Conservation (phyloP, 2,888 invertebrate species). For the Lasioglossum calceatum region DNA sequence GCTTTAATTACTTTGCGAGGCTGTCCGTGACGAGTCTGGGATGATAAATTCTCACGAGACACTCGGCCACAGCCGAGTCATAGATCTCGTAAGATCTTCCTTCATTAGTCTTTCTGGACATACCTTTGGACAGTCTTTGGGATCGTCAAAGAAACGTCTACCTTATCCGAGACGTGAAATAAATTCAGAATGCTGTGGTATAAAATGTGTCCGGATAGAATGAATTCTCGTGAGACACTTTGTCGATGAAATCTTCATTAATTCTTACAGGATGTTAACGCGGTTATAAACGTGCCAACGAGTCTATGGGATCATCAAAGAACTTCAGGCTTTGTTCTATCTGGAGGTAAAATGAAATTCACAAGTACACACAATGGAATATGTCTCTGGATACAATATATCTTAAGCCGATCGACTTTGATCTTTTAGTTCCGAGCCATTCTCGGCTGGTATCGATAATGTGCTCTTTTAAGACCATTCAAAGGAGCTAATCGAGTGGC, state of each 20-base stretch:
- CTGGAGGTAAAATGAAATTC: background rate
- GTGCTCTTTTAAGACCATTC: background rate
- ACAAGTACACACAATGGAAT: background rate
- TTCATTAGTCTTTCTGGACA: background rate
- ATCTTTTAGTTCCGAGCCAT: background rate
- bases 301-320: background rate
- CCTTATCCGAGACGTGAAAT: too few relatives aligned
- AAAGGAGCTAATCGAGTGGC: background rate
- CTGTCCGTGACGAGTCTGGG: background rate
- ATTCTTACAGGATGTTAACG: background rate
- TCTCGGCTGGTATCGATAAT: background rate
- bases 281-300: background rate
- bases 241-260: too few relatives aligned
- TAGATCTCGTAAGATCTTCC: background rate
- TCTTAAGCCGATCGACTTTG: background rate
- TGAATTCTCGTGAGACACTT: too few relatives aligned
- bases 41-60: background rate
- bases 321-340: background rate
- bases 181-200: too few relatives aligned
- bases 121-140: too few relatives aligned
- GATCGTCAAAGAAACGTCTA: too few relatives aligned
- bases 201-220: too few relatives aligned
- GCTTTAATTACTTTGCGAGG: background rate
- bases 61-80: background rate
- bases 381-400: conserved; percentile 4